These are phyloP conservation scores for Plebejus argus DNA, from an alignment of 2,888 invertebrate genomes.

Conservation along the genomic window DNA sequence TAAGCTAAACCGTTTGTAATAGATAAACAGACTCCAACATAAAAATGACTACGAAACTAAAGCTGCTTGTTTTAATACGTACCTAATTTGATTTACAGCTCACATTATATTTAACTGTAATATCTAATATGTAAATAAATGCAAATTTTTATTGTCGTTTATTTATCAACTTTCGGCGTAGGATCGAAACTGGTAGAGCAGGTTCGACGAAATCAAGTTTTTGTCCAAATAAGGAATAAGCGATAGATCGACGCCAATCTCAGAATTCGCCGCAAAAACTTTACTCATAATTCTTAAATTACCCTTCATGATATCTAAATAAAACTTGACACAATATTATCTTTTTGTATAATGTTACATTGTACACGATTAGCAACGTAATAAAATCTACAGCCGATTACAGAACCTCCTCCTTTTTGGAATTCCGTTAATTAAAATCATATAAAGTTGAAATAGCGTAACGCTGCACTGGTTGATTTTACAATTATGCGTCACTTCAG, in stretches of 20 bases:
- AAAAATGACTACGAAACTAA: neutral
- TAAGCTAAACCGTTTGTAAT: neutral
- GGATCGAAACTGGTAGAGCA: neutral
- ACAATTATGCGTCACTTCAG: too few relatives aligned
- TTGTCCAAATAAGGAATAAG: neutral
- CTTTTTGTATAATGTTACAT: neutral
- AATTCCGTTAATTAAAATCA: too few relatives aligned
- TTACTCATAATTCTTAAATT: neutral
- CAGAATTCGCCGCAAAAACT: neutral
- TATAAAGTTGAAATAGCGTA: too few relatives aligned
- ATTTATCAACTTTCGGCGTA: neutral
- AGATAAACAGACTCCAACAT: neutral
- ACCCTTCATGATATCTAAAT: neutral
- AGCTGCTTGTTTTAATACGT: neutral
- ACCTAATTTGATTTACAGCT: neutral
- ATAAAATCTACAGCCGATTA: too few relatives aligned
- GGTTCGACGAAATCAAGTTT: neutral
- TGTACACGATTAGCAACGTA: neutral
- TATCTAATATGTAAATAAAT: neutral
- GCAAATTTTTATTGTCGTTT: neutral
- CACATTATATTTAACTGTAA: neutral
- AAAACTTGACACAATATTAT: neutral
- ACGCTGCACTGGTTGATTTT: too few relatives aligned
- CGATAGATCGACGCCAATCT: conserved; percentile 5
- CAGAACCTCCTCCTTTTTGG: too few relatives aligned